phyloP scores from a whole-genome alignment of 2,113 vertebrate species.

The Sander vitreus region DNA sequence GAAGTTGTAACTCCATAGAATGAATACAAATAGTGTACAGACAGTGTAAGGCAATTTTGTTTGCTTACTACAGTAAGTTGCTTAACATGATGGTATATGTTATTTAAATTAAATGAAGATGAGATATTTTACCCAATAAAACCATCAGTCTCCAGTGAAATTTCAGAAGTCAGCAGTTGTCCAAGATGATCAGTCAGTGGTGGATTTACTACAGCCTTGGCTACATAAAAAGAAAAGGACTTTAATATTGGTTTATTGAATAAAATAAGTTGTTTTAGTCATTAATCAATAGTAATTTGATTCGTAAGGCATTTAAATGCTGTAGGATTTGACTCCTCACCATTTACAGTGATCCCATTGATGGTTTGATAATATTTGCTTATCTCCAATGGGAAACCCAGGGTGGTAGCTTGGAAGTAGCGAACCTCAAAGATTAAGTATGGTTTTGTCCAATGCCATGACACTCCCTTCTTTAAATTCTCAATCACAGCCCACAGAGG shows the following conservation, averaged over 20 bases:
- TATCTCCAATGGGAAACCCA: slow-evolving; percentile 84
- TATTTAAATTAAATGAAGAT: background rate
- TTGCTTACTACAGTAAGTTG: background rate
- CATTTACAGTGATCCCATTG: slow-evolving; percentile 75
- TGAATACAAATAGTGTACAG: background rate
- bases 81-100: background rate
- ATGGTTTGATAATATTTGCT: slow-evolving; percentile 81
- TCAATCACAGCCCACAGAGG: slow-evolving; percentile 70
- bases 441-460: slow-evolving; percentile 78
- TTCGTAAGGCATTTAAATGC: background rate
- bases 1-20: background rate
- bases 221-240: slow-evolving; percentile 45
- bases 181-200: slow-evolving; percentile 62
- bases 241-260: background rate
- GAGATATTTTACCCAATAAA: slow-evolving; percentile 75
- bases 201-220: slow-evolving; percentile 74
- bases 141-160: slow-evolving; percentile 79
- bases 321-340: slow-evolving; percentile 55
- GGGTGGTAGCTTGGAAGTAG: slow-evolving; percentile 78
- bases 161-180: slow-evolving; percentile 76
- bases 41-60: background rate
- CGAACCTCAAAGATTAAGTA: slow-evolving; percentile 78
- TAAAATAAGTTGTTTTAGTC: background rate
- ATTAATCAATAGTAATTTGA: background rate
- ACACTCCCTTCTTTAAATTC: slow-evolving; percentile 69